Conservation (phyloP, 2,113 vertebrate genomes). For the Pangasianodon gigas region DNA sequence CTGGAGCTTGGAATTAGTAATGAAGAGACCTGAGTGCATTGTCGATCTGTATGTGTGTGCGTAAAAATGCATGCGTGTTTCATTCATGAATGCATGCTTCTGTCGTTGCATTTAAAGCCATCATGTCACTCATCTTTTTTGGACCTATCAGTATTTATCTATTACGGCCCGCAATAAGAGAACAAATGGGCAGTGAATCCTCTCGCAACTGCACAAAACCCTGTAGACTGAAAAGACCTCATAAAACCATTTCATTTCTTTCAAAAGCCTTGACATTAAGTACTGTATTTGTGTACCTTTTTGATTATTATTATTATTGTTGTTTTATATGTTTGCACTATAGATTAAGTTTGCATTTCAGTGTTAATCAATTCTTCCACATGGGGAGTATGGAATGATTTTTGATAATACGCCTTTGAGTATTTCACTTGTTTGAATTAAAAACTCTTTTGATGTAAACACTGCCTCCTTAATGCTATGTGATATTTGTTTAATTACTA, state of each 20-base stretch:
- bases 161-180: background rate
- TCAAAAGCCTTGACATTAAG: conserved; percentile 18
- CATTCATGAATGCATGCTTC: background rate
- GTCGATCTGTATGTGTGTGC: background rate
- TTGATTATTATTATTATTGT: conserved; percentile 37
- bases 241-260: background rate
- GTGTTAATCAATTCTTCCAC: conserved; percentile 44
- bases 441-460: conserved; percentile 52
- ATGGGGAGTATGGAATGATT: conserved; percentile 58
- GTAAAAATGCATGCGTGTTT: background rate
- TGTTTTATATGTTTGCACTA: conserved; percentile 54
- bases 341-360: conserved; percentile 56
- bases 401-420: conserved; percentile 45
- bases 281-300: conserved; percentile 47
- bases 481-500: conserved; percentile 32
- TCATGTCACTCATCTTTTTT: background rate
- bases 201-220: background rate
- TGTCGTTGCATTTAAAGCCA: background rate
- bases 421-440: conserved; percentile 44
- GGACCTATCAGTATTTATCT: background rate
- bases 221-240: conserved; percentile 7
- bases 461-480: conserved; percentile 39
- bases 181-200: background rate
- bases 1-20: conserved; percentile 1
- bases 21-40: conserved; percentile 46